Conservation (phyloP, 1,140 invertebrate species). For the Tetramorium parvispinum region DNA sequence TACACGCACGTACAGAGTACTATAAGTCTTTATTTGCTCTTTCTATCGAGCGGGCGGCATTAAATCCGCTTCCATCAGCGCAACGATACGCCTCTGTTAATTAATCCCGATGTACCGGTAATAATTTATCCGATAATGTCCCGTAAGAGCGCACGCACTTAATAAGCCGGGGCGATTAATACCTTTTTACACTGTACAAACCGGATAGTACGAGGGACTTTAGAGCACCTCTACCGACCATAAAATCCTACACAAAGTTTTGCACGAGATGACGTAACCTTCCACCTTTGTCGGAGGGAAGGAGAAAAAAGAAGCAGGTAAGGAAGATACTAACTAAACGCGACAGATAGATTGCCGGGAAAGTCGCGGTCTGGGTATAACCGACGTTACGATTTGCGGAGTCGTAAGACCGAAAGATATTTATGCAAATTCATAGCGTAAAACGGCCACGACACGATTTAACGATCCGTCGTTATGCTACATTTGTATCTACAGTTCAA, state of each 20-base stretch:
- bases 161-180: constrained; percentile 68
- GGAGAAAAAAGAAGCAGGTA: neutral
- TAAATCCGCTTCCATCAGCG: constrained; percentile 59
- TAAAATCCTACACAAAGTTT: constrained; percentile 73
- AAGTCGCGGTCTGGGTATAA: constrained; percentile 28
- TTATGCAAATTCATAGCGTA: constrained; percentile 71
- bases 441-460: constrained; percentile 63
- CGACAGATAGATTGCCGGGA: constrained; percentile 56
- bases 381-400: constrained; percentile 14
- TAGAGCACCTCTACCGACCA: constrained; percentile 58
- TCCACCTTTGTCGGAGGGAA: neutral
- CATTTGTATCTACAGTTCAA: constrained; percentile 44
- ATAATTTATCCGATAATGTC: constrained; percentile 70
- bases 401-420: constrained; percentile 60
- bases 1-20: neutral
- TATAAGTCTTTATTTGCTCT: constrained; percentile 12
- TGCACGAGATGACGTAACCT: constrained; percentile 62
- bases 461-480: constrained; percentile 60
- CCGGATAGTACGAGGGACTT: constrained; percentile 56
- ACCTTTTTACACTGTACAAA: constrained; percentile 58
- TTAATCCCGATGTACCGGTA: constrained; percentile 63
- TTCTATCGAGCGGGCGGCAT: constrained; percentile 10
- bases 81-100: constrained; percentile 61
- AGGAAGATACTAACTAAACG: constrained; percentile 7
- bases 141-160: constrained; percentile 69